Evolutionary conservation across 35 echinoderm and acorn worm species (phyloP).

Genomic region (Ophiothrix spiculata): DNA sequence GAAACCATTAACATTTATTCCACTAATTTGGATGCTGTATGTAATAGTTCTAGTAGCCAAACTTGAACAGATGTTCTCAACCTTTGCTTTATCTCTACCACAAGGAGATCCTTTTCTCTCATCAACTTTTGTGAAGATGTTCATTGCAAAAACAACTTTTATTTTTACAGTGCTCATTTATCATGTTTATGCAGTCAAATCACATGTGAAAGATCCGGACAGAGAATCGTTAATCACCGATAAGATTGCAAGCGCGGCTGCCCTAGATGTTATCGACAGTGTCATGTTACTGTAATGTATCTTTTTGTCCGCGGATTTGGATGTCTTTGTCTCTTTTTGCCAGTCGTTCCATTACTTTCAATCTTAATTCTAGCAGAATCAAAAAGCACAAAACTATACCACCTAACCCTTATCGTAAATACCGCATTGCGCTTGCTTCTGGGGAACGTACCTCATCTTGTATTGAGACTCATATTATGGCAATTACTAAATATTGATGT

Average conservation of each 20-base stretch:
- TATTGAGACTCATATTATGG: background rate
- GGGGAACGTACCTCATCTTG: background rate
- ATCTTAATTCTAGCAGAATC: background rate
- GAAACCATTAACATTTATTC: background rate
- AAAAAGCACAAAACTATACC: background rate
- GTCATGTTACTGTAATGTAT: background rate
- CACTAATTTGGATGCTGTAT: background rate
- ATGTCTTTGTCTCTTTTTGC: background rate
- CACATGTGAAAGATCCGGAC: background rate
- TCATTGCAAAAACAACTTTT: background rate
- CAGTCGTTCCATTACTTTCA: background rate
- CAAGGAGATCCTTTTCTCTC: background rate
- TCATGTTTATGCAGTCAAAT: constrained; percentile 3
- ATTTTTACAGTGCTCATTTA: background rate
- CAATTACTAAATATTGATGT: background rate
- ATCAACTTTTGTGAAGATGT: background rate
- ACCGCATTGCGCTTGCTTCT: background rate
- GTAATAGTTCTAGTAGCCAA: background rate
- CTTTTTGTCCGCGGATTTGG: background rate
- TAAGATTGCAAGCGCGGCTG: background rate
- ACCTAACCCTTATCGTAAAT: background rate
- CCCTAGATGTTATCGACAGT: background rate
- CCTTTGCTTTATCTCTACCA: background rate
- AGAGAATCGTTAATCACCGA: background rate
- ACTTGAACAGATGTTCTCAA: background rate